phyloP scores from a whole-genome alignment of 2,888 invertebrate genomes.

The Metacarcinus magister region DNA sequence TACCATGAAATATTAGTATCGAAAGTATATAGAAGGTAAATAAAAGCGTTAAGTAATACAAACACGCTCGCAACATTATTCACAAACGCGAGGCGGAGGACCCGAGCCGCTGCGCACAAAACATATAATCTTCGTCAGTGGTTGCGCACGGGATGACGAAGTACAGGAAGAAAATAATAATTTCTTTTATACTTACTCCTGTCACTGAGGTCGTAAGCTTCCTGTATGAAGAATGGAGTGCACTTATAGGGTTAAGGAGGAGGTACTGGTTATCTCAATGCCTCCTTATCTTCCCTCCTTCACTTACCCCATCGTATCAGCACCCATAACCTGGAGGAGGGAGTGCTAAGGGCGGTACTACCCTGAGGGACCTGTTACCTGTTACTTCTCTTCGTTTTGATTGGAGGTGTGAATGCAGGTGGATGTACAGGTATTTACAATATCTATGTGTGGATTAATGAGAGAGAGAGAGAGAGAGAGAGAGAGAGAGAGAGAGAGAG shows the following conservation, averaged over 20 bases:
- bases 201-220: not conserved
- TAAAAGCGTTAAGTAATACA: not conserved
- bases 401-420: not conserved
- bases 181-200: slow-evolving; percentile 19
- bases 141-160: not conserved
- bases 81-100: not conserved
- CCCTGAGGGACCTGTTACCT: not conserved
- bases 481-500: no score
- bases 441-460: no score
- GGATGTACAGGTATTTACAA: not conserved
- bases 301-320: not conserved
- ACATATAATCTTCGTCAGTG: slow-evolving; percentile 27
- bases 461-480: no score
- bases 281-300: not conserved
- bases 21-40: not conserved
- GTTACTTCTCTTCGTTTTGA: not conserved
- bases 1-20: not conserved
- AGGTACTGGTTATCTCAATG: not conserved
- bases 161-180: not conserved
- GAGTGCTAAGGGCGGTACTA: not conserved
- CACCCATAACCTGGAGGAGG: not conserved
- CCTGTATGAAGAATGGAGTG: not conserved
- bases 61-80: not conserved
- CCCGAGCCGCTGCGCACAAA: not conserved
- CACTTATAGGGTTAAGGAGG: not conserved